Conservation (phyloP, 1,140 invertebrate species). For the Telenomus remus region DNA sequence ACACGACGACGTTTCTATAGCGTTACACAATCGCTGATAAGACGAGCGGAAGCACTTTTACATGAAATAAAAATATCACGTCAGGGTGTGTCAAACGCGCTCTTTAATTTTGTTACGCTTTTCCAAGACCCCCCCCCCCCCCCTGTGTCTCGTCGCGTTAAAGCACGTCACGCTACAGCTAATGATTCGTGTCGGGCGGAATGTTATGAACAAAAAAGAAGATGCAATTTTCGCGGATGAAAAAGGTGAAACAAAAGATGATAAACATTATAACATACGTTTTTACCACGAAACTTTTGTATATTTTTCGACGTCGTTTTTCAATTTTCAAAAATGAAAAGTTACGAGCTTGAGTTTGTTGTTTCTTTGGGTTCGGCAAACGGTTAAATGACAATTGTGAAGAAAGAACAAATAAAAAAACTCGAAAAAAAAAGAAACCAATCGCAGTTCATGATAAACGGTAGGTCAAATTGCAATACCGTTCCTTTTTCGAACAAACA, state of each 20-base stretch:
- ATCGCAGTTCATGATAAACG: conserved; percentile 8
- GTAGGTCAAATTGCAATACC: conserved; percentile 12
- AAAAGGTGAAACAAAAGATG: too few relatives aligned
- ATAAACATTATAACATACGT: conserved; percentile 7
- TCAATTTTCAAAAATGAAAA: conserved; percentile 26
- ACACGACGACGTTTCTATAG: conserved; percentile 56
- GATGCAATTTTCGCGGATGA: background rate
- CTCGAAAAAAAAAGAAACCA: background rate
- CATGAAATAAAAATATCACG: conserved; percentile 40
- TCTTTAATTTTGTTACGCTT: conserved; percentile 57
- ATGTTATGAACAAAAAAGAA: background rate
- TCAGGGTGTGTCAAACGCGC: conserved; percentile 57
- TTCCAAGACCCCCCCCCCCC: conserved; percentile 30
- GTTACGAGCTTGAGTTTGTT: conserved; percentile 13
- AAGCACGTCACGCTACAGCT: conserved; percentile 31
- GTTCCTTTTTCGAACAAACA: conserved; percentile 37
- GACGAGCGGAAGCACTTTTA: conserved; percentile 40
- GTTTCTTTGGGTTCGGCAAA: conserved; percentile 9
- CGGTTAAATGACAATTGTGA: too few relatives aligned
- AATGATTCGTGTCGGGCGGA: background rate
- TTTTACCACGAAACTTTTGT: conserved; percentile 41
- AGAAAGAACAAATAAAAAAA: too few relatives aligned
- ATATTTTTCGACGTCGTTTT: conserved; percentile 53
- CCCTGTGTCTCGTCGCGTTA: conserved; percentile 37
- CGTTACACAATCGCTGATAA: conserved; percentile 56